These are phyloP conservation scores for Pedionomus torquatus DNA, from an alignment of 2,113 vertebrate species.

Conservation along the genomic window DNA sequence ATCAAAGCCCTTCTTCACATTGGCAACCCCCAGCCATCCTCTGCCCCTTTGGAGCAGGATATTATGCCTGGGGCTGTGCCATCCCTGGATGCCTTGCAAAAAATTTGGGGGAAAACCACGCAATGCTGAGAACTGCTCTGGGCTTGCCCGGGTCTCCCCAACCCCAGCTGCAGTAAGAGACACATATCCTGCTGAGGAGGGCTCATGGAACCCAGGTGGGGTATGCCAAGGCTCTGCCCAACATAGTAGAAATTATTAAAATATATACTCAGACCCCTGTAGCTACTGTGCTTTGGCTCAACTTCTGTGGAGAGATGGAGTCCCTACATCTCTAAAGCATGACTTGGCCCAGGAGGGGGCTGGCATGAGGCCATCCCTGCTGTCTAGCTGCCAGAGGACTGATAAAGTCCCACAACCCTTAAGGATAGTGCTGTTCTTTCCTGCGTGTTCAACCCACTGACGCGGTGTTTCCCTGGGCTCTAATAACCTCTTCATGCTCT, in stretches of 20 bases:
- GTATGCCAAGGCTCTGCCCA: not conserved
- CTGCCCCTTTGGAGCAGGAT: not conserved
- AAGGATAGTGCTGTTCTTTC: not conserved
- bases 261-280: not conserved
- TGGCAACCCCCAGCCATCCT: not conserved
- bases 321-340: not conserved
- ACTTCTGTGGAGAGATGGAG: not conserved
- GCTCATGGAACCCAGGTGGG: not conserved
- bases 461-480: not conserved
- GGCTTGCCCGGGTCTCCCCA: not conserved
- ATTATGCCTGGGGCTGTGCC: not conserved
- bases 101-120: not conserved
- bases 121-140: not conserved
- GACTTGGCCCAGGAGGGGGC: not conserved
- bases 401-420: not conserved
- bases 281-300: not conserved
- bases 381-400: not conserved
- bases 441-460: fast-evolving
- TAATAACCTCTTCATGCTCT: not conserved
- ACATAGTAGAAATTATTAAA: not conserved
- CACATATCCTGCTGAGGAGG: not conserved
- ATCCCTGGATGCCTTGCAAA: not conserved
- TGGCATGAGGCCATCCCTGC: not conserved
- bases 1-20: not conserved
- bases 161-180: not conserved